phyloP scores from a whole-genome alignment of 2,113 vertebrate species.

The Caracal caracal region DNA sequence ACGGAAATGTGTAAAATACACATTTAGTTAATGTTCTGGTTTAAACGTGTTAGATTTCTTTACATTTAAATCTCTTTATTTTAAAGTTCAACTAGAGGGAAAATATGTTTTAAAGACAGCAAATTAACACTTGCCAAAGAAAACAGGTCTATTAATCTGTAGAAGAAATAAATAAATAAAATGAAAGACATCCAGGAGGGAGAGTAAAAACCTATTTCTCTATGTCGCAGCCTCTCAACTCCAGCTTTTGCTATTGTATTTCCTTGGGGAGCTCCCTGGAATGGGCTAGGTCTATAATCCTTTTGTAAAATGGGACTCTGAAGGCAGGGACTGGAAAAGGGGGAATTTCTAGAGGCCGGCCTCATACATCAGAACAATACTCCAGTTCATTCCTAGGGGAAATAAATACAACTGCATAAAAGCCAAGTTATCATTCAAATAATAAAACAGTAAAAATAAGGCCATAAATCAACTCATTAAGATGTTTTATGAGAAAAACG shows the following conservation, averaged over 20 bases:
- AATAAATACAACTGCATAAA: conserved; percentile 70
- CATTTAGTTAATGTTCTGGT: not conserved
- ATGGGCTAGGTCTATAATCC: conserved; percentile 62
- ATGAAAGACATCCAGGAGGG: not conserved
- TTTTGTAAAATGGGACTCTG: conserved; percentile 66
- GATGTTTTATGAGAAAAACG: conserved; percentile 65
- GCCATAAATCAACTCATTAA: conserved; percentile 66
- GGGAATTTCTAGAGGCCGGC: conserved; percentile 45
- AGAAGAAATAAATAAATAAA: conserved; percentile 30
- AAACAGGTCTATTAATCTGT: not conserved
- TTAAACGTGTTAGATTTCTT: not conserved
- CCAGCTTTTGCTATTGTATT: conserved; percentile 50
- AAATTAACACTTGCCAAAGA: conserved; percentile 43
- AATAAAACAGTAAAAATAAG: conserved; percentile 73
- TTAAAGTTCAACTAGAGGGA: conserved; percentile 16
- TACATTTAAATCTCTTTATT: conserved; percentile 23
- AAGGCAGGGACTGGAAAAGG: conserved; percentile 31
- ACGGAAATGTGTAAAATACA: not conserved
- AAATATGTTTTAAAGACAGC: not conserved
- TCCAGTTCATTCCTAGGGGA: conserved; percentile 43
- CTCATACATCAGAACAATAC: conserved; percentile 62
- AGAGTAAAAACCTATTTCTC: conserved; percentile 50
- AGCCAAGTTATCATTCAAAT: conserved; percentile 71
- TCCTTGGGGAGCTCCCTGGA: conserved; percentile 70
- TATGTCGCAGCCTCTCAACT: conserved; percentile 23